These are phyloP conservation scores for Sinocyclocheilus anshuiensis DNA, from an alignment of 2,113 vertebrate genomes.

Conservation along the genomic window DNA sequence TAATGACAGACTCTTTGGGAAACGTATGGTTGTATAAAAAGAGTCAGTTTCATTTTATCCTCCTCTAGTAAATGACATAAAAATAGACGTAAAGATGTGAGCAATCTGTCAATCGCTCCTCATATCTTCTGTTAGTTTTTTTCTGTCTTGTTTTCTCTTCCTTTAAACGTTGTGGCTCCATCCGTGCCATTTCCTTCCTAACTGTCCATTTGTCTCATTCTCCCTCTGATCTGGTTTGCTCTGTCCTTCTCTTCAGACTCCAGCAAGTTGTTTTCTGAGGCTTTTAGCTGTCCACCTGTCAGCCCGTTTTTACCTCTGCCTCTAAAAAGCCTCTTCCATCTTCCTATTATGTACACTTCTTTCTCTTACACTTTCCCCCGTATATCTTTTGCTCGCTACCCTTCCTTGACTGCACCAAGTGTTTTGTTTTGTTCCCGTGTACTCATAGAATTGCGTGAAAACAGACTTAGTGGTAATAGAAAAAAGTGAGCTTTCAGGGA, in stretches of 20 bases:
- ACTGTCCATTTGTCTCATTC: conserved; percentile 1
- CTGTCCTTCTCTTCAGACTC: conserved; percentile 20
- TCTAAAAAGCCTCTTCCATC: conserved; percentile 6
- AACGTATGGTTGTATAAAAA: background rate
- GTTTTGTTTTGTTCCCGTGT: conserved; percentile 25
- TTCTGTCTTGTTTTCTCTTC: background rate
- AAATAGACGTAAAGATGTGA: background rate
- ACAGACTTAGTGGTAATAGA: background rate
- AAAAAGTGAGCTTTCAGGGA: background rate
- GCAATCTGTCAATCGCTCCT: background rate
- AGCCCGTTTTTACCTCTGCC: background rate
- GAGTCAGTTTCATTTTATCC: background rate
- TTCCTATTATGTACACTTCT: conserved; percentile 16
- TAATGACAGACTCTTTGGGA: background rate
- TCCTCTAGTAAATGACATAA: background rate
- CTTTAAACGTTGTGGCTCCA: background rate
- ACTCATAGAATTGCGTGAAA: background rate
- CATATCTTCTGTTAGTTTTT: background rate
- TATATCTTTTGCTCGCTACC: background rate
- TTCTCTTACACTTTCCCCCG: background rate
- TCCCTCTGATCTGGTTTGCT: conserved; percentile 10
- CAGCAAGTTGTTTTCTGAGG: background rate
- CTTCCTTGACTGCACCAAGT: background rate
- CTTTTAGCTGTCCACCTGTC: conserved; percentile 28
- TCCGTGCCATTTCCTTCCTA: background rate